Percentiles rank a stretch among this genome's conserved stretches.
phyloP scores from a whole-genome alignment of 2,797 vertebrate genomes.

The Mormyrops attenuatus region DNA sequence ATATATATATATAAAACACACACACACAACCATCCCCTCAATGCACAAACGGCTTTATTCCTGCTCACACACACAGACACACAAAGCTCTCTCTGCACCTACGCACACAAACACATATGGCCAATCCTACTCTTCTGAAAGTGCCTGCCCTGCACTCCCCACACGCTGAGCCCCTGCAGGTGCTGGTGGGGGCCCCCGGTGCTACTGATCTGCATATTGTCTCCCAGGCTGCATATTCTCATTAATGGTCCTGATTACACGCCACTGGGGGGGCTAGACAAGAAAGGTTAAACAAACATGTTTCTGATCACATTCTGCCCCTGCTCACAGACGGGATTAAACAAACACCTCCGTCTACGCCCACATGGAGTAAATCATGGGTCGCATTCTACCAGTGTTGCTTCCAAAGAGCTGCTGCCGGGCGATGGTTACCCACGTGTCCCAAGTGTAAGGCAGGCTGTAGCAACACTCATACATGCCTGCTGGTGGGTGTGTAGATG shows the following conservation, averaged over 20 bases:
- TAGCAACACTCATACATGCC: not conserved
- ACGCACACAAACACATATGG: not conserved
- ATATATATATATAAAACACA: no score
- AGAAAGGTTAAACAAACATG: constrained; percentile 17
- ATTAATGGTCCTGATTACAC: constrained; percentile 1
- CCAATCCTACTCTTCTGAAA: not conserved
- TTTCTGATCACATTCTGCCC: not conserved
- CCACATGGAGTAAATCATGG: not conserved
- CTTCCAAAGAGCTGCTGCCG: not conserved
- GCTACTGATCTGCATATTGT: not conserved
- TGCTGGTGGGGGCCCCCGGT: not conserved
- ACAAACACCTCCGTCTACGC: not conserved
- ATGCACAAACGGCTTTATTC: not conserved
- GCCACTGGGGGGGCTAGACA: not conserved
- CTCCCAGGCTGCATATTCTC: not conserved
- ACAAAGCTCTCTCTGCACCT: not conserved
- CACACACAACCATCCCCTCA: not conserved
- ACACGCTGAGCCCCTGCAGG: not conserved
- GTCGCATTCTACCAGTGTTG: not conserved
- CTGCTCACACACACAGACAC: not conserved
- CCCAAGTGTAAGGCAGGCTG: not conserved
- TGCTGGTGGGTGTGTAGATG: not conserved
- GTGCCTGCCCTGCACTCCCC: not conserved
- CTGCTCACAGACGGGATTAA: not conserved
- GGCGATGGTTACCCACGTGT: not conserved